These are phyloP conservation scores for Adelges cooleyi DNA, from an alignment of 1,140 invertebrate genomes.

Conservation along the genomic window DNA sequence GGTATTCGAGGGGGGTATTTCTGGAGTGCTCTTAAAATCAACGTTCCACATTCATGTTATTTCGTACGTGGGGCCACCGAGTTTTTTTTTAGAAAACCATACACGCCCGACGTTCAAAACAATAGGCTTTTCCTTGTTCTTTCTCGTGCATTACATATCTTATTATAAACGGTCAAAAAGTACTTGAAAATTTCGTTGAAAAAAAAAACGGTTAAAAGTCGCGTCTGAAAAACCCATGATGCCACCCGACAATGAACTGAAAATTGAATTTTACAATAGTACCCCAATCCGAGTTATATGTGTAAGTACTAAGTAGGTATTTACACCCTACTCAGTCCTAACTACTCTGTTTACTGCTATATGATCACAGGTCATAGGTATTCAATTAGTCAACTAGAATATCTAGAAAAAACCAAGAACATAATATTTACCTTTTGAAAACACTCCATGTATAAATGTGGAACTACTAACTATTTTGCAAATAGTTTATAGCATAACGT, in stretches of 20 bases:
- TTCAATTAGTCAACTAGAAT: too few species aligned
- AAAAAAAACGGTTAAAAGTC: background rate
- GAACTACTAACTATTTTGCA: too few species aligned
- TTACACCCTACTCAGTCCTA: too few species aligned
- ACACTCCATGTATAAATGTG: too few species aligned
- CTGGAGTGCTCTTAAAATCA: constrained; percentile 17
- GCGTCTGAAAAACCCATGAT: background rate
- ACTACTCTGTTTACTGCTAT: too few species aligned
- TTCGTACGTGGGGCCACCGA: constrained; percentile 3
- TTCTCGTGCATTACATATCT: background rate
- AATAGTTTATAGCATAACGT: too few species aligned
- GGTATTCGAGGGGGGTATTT: constrained; percentile 24
- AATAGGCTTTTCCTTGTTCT: background rate
- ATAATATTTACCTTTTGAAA: too few species aligned
- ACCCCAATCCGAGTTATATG: background rate
- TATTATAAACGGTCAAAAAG: background rate
- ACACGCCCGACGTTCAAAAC: constrained; percentile 5
- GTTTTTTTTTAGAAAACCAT: constrained; percentile 5
- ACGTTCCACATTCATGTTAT: background rate
- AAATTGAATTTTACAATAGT: too few species aligned
- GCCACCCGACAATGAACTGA: too few species aligned
- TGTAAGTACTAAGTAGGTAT: background rate
- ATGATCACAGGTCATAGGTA: too few species aligned
- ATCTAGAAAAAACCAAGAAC: too few species aligned
- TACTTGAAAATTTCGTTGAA: background rate